Evolutionary conservation across 2,113 vertebrate genomes (phyloP).

Genomic region (Oxyura jamaicensis): DNA sequence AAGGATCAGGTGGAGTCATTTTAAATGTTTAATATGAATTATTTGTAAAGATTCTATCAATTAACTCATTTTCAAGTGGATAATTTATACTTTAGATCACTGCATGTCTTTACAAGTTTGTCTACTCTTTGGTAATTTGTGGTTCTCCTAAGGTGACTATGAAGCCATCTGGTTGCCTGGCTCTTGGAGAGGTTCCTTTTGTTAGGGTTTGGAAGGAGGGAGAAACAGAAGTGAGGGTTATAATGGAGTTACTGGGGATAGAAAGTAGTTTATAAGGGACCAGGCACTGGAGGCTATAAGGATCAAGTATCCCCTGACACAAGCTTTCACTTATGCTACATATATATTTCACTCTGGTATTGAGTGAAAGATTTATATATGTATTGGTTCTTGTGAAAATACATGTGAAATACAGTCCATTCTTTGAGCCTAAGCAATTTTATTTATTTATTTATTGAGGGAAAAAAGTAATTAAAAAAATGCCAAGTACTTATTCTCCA

Average conservation of each 20-base stretch:
- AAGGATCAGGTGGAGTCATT: not conserved
- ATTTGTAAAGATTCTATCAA: not conserved
- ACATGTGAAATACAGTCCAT: not conserved
- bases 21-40: not conserved
- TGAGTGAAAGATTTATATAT: not conserved
- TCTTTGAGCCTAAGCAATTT: not conserved
- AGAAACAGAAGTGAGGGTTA: not conserved
- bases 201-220: not conserved
- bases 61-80: not conserved
- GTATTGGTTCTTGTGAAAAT: not conserved
- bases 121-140: not conserved
- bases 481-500: accelerated
- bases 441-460: not conserved
- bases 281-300: not conserved
- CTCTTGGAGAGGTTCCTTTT: not conserved
- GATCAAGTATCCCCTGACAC: not conserved
- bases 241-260: not conserved
- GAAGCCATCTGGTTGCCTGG: not conserved
- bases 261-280: not conserved
- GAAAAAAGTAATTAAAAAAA: not conserved
- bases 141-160: not conserved
- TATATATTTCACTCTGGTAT: not conserved
- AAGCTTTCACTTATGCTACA: not conserved
- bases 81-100: not conserved
- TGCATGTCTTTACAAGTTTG: not conserved